phyloP scores from a whole-genome alignment of 2,888 invertebrate genomes.

The Plutella xylostella region DNA sequence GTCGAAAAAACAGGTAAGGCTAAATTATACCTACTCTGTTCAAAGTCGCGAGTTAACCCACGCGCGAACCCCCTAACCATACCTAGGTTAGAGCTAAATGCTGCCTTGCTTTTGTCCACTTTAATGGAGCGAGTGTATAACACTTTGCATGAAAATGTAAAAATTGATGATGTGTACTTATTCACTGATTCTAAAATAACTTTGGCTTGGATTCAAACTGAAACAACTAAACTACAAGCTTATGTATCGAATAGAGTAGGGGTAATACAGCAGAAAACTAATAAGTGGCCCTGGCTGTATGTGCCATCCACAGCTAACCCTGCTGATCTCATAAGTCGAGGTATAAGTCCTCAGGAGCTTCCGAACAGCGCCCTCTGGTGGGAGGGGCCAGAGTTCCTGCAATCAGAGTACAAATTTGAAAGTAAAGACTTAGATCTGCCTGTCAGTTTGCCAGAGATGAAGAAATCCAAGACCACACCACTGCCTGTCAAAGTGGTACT shows the following conservation, averaged over 20 bases:
- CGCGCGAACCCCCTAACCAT: conserved; percentile 8
- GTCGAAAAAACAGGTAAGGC: conserved; percentile 10
- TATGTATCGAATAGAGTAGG: conserved; percentile 19
- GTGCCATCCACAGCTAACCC: conserved; percentile 11
- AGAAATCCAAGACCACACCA: no score
- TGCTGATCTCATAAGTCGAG: no score
- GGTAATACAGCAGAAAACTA: conserved; percentile 11
- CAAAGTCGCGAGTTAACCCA: conserved; percentile 14
- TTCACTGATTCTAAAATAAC: conserved; percentile 19
- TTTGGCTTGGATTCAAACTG: conserved; percentile 17
- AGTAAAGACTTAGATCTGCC: no score
- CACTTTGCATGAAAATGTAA: conserved; percentile 9
- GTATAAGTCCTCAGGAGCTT: no score
- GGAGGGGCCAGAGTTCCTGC: no score
- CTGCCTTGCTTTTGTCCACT: conserved; percentile 14
- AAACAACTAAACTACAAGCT: conserved; percentile 11
- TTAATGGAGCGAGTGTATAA: conserved; percentile 10
- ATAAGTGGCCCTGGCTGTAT: conserved; percentile 12
- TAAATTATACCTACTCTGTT: conserved; percentile 12
- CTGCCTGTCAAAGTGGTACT: no score
- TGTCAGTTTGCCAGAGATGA: no score
- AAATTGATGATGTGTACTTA: conserved; percentile 10
- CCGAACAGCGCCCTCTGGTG: no score
- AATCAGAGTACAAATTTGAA: no score
- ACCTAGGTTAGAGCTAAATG: conserved; percentile 17